These are phyloP conservation scores for Simalia tracyae DNA, from an alignment of 2,797 vertebrate genomes.

Conservation along the genomic window DNA sequence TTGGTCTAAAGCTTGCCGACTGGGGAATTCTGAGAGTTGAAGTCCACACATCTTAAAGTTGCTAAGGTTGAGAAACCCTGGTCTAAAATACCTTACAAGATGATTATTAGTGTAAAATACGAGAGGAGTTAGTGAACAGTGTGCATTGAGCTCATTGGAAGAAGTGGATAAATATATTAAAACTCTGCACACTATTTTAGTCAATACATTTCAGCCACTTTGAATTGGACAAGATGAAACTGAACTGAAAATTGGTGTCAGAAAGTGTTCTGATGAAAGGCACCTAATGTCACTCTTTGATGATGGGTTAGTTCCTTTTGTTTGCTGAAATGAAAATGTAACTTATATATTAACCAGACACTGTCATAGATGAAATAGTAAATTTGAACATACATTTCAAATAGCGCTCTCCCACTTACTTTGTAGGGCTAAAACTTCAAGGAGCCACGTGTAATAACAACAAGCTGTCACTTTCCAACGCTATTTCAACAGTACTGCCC, in stretches of 20 bases:
- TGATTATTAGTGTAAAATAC: neutral
- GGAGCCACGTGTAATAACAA: slow-evolving; percentile 93
- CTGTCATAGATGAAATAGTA: neutral
- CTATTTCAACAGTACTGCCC: slow-evolving; percentile 92
- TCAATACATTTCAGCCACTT: neutral
- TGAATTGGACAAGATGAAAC: neutral
- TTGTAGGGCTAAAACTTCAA: slow-evolving; percentile 89
- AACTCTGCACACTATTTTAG: neutral
- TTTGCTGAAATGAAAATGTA: neutral
- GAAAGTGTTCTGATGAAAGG: neutral
- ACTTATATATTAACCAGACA: neutral
- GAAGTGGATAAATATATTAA: neutral
- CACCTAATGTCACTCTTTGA: neutral
- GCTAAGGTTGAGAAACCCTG: neutral
- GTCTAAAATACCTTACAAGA: neutral
- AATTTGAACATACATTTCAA: neutral
- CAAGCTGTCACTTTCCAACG: slow-evolving; percentile 90
- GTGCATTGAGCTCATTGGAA: neutral
- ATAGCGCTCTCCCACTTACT: neutral
- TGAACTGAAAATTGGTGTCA: neutral
- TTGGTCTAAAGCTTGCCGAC: neutral
- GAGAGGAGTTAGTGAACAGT: neutral
- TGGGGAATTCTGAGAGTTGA: too few species aligned
- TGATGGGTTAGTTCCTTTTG: neutral
- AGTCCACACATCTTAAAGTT: too few species aligned